These are phyloP conservation scores for Danio aesculapii DNA, from an alignment of 2,797 vertebrate genomes.

Conservation along the genomic window DNA sequence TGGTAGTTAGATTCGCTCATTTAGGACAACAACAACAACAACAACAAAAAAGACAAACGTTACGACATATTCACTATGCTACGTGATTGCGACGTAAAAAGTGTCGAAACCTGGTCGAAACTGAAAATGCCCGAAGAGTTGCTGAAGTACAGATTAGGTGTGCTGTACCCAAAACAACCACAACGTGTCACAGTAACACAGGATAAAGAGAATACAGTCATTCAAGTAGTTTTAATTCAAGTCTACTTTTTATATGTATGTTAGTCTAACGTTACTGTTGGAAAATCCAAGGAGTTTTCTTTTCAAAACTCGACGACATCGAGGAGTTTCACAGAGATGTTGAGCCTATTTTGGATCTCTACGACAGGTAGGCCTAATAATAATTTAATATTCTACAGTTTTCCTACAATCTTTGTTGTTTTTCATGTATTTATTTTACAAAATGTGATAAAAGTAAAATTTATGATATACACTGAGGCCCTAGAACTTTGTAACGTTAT, in stretches of 20 bases:
- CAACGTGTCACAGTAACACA: background rate
- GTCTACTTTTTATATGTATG: background rate
- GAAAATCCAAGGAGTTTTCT: too few species aligned
- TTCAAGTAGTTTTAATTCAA: background rate
- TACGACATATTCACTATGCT: background rate
- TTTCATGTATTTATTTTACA: too few species aligned
- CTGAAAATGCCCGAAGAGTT: background rate
- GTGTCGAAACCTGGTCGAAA: background rate
- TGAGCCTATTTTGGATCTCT: background rate
- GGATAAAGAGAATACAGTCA: background rate
- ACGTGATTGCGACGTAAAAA: background rate
- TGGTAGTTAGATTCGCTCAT: too few species aligned
- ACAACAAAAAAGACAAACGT: too few species aligned
- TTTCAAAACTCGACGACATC: background rate
- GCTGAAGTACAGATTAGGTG: background rate
- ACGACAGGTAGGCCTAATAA: too few species aligned
- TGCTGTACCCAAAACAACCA: constrained; percentile 13
- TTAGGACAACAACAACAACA: too few species aligned
- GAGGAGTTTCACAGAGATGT: background rate
- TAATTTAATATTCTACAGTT: too few species aligned
- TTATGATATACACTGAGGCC: too few species aligned
- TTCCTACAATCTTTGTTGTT: too few species aligned
- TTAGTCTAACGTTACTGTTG: background rate
- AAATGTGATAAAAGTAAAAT: too few species aligned
- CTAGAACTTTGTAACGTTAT: too few species aligned